Base-by-base conservation (phyloP, 2,113 vertebrate genomes). In the Rhipidura dahli region DNA sequence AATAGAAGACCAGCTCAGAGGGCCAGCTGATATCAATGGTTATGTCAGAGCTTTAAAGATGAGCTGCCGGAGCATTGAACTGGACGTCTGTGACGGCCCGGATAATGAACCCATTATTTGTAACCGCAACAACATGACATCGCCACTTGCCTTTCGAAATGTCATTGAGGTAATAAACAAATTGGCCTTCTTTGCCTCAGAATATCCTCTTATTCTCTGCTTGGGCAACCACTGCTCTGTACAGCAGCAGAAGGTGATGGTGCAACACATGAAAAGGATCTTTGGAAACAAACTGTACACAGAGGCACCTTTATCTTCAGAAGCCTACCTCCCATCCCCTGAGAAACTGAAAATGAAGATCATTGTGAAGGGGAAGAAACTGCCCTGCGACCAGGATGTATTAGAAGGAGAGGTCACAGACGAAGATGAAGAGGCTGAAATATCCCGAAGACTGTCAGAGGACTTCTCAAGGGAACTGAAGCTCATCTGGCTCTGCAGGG, bases 401-500 rank as follows among this genome's bases (percentile, higher is more conserved):
- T 98, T 98, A 17, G 99, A 99, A 37, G 99, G 99, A 75, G 99
- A 99, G 75, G 98, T 99, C 26, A 99, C 99, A 0, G 99, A 99
- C 78, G 99, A 99, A 96, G 99, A 99, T 3, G 99, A 99, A 94
- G 99, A 99, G 95, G 98, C 99, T 1, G 99, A 99, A 89, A 99
- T 98, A 96, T 98, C 98, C 45, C 97, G 97, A 30, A 97, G 97
- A 33, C 94, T 98, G 81, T 98, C 98, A 7, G 97, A 97, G 45
- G 97, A 98, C 37, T 97, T 96, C 84, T 97, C 98, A 9, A 97
- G 96, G 37, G 97, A 99, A 44, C 98, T 98, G 1, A 98, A 98
- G 47, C 98, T 98, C 49, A 98, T 99, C 35, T 98, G 98, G 81
- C 98, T 99, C 68, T 98, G 99, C 88, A 98, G 97, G 84, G 99